A percentile compares a stretch with the other conserved stretches of the same genome.
Evolutionary conservation across 2,113 vertebrate genomes (phyloP).

Genomic region (Tragelaphus imberbis): DNA sequence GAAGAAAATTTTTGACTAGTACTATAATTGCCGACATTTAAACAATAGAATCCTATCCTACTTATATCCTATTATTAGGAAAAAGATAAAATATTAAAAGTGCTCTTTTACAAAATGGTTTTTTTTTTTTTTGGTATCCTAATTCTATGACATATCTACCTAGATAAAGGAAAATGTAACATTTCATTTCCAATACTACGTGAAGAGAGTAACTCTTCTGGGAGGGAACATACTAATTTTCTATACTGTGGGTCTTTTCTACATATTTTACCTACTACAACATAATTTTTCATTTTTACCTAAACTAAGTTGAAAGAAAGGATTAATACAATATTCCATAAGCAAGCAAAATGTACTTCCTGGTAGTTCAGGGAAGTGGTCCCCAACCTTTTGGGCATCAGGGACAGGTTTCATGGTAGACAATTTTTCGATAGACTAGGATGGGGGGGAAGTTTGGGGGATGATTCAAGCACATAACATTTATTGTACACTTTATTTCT

Average conservation of each 20-base stretch:
- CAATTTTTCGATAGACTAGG: neutral
- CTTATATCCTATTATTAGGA: neutral
- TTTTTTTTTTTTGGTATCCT: neutral
- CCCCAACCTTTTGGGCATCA: neutral
- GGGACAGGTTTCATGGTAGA: neutral
- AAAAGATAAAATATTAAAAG: neutral
- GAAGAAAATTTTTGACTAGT: neutral
- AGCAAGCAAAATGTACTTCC: neutral
- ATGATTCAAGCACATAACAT: neutral
- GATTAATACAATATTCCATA: neutral
- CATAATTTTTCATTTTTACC: neutral
- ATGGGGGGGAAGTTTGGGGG: neutral
- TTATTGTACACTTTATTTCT: neutral
- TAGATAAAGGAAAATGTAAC: neutral
- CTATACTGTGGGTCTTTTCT: neutral
- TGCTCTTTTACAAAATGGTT: neutral
- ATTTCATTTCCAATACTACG: neutral
- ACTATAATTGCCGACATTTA: neutral
- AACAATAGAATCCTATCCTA: neutral
- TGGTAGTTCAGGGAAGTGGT: rapidly evolving
- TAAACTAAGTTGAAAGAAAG: neutral
- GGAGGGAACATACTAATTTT: neutral
- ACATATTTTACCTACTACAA: neutral
- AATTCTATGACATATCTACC: neutral
- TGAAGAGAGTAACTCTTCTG: neutral